These are phyloP conservation scores for Heterodera carotae DNA, from an alignment of 1,140 invertebrate genomes.

Conservation along the genomic window DNA sequence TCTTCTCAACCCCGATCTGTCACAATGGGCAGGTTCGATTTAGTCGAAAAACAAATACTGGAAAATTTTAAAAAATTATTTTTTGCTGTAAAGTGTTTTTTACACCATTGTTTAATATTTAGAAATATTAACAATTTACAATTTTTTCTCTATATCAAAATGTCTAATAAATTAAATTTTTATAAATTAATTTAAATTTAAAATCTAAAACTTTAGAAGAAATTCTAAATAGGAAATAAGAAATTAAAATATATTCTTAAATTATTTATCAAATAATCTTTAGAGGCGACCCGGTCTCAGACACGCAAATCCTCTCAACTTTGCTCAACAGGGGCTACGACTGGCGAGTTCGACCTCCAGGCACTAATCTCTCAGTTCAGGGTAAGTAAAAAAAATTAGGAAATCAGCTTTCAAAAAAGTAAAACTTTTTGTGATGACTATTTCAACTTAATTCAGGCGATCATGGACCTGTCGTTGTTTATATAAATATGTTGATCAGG, in stretches of 20 bases:
- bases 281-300: conserved; percentile 48
- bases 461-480: conserved; percentile 70
- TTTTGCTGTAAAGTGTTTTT: too few relatives aligned
- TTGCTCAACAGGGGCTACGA: conserved; percentile 61
- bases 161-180: too few relatives aligned
- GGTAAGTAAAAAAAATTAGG: conserved; percentile 32
- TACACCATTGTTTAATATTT: too few relatives aligned
- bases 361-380: conserved; percentile 57
- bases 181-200: too few relatives aligned
- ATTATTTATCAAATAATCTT: not conserved
- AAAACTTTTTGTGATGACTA: too few relatives aligned
- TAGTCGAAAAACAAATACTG: too few relatives aligned
- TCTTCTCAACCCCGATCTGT: not conserved
- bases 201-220: too few relatives aligned
- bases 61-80: too few relatives aligned
- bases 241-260: not conserved
- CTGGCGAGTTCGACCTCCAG: conserved; percentile 63
- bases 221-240: too few relatives aligned
- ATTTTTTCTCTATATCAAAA: too few relatives aligned
- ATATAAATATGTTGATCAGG: conserved; percentile 87
- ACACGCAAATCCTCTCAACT: conserved; percentile 63
- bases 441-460: conserved; percentile 43
- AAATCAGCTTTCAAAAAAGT: too few relatives aligned
- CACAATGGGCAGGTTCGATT: not conserved
- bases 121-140: too few relatives aligned